phyloP scores from a whole-genome alignment of 2,888 invertebrate species.

The Dendrolimus pini region DNA sequence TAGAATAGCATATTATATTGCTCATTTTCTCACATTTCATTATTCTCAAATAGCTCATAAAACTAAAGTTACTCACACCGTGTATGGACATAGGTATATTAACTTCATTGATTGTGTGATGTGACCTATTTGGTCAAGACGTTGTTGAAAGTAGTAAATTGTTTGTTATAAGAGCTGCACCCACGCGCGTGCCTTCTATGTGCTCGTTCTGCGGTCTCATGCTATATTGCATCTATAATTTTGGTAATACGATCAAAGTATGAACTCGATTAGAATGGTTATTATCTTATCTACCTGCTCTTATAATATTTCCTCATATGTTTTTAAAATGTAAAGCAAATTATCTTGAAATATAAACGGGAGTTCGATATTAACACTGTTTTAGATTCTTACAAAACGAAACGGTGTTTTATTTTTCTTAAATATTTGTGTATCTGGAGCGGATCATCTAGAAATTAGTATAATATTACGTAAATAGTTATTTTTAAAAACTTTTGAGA shows the following conservation, averaged over 20 bases:
- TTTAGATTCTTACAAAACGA: conserved; percentile 20
- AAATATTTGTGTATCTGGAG: neutral
- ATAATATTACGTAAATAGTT: too few species aligned
- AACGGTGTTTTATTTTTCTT: conserved; percentile 1
- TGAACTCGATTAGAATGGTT: conserved; percentile 49
- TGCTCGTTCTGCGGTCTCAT: conserved; percentile 8
- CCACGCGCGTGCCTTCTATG: conserved; percentile 11
- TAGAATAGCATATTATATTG: too few species aligned
- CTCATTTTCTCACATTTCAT: neutral
- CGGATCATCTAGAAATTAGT: too few species aligned
- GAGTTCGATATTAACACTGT: conserved; percentile 5
- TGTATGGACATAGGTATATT: neutral
- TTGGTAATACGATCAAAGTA: conserved; percentile 6
- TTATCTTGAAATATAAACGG: conserved; percentile 36
- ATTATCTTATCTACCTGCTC: conserved; percentile 61
- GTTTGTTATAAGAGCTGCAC: conserved; percentile 10
- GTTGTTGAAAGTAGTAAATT: conserved; percentile 6
- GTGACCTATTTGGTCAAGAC: neutral
- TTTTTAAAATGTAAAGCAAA: conserved; percentile 45
- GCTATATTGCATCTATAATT: too few species aligned
- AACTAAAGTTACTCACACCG: neutral
- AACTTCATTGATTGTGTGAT: neutral
- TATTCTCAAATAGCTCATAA: too few species aligned
- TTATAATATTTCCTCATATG: conserved; percentile 53
- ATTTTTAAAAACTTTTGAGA: too few species aligned